Conservation (phyloP, 2,113 vertebrate genomes). For the Bambusicola thoracicus region DNA sequence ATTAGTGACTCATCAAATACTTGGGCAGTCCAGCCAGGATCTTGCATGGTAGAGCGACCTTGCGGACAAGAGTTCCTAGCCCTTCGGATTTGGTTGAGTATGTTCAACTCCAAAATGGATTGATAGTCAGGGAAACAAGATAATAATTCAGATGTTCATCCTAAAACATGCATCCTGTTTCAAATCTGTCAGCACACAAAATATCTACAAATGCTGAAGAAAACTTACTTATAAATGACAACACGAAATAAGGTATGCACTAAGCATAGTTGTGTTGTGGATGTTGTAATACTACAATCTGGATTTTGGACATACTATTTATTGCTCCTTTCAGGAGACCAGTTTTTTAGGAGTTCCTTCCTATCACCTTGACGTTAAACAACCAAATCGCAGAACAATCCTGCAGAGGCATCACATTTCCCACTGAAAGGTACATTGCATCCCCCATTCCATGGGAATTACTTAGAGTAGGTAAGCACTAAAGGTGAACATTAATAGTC, state of each 20-base stretch:
- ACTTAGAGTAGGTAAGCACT: not conserved
- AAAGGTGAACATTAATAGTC: not conserved
- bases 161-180: not conserved
- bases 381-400: not conserved
- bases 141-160: not conserved
- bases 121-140: not conserved
- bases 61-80: not conserved
- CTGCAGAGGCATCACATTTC: fast-evolving
- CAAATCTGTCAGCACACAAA: not conserved
- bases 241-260: not conserved
- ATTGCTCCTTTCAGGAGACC: not conserved
- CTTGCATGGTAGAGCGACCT: not conserved
- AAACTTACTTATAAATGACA: not conserved
- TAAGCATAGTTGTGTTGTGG: not conserved
- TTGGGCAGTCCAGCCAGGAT: not conserved
- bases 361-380: not conserved
- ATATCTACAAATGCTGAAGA: not conserved
- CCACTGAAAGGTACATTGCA: not conserved
- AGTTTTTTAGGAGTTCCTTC: not conserved
- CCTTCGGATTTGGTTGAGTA: not conserved
- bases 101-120: not conserved
- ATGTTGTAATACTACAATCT: not conserved
- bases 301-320: not conserved
- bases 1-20: not conserved
- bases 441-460: not conserved